Evolutionary conservation across 2,113 vertebrate genomes (phyloP).

Genomic region (Gadus macrocephalus): DNA sequence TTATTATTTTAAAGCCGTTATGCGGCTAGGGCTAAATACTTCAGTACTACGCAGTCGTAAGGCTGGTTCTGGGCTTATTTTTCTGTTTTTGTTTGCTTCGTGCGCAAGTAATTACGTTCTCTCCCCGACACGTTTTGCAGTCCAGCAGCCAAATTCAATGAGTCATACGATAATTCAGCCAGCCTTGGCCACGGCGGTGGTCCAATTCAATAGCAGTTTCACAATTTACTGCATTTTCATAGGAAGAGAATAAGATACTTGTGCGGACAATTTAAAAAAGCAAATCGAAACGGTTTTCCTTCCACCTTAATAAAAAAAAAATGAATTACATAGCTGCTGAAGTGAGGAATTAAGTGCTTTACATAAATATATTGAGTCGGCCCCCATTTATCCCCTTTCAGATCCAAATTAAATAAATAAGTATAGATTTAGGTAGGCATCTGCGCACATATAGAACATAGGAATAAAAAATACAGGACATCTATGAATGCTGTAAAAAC

Average conservation of each 20-base stretch:
- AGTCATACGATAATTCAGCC: background rate
- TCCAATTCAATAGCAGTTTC: background rate
- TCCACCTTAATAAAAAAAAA: background rate
- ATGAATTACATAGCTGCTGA: background rate
- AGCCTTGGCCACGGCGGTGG: background rate
- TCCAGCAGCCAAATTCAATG: background rate
- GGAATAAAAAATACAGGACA: background rate
- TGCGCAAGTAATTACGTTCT: background rate
- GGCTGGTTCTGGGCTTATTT: too few relatives aligned
- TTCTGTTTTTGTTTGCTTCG: background rate
- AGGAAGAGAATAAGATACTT: background rate
- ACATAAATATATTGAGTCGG: background rate
- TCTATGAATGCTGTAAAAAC: slow-evolving; percentile 54
- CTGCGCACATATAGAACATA: too few relatives aligned
- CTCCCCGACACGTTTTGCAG: background rate
- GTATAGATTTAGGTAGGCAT: too few relatives aligned
- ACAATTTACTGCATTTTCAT: background rate
- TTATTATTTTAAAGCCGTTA: too few relatives aligned
- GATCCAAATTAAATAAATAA: background rate
- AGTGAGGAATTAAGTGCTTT: background rate
- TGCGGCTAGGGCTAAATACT: too few relatives aligned
- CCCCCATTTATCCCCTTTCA: background rate
- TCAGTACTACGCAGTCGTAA: too few relatives aligned
- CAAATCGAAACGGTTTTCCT: background rate
- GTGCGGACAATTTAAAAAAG: background rate